Evolutionary conservation across 2,888 invertebrate genomes (phyloP).

Genomic region (Herminia tarsipennalis): DNA sequence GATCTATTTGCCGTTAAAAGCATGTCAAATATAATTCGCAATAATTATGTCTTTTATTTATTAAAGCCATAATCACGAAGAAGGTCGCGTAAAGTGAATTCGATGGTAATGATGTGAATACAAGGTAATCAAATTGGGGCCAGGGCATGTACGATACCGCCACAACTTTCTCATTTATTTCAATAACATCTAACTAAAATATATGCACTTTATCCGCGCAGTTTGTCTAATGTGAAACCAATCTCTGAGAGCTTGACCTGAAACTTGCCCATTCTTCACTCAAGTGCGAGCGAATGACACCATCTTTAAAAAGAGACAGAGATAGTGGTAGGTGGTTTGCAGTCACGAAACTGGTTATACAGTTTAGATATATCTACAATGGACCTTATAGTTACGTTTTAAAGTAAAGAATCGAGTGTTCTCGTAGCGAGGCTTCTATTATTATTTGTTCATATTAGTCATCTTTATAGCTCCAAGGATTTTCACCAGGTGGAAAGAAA

Average conservation of each 20-base stretch:
- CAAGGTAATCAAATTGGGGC: too few species aligned
- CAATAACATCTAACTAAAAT: slow-evolving; percentile 3
- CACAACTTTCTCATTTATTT: too few species aligned
- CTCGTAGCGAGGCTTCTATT: slow-evolving; percentile 45
- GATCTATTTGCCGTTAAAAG: too few species aligned
- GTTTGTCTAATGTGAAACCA: slow-evolving; percentile 33
- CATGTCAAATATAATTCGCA: too few species aligned
- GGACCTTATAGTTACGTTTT: slow-evolving; percentile 43
- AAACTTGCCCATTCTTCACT: slow-evolving; percentile 60
- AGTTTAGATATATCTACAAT: slow-evolving; percentile 46
- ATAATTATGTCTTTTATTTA: too few species aligned
- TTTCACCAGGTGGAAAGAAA: slow-evolving; percentile 40
- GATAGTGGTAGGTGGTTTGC: slow-evolving; percentile 56
- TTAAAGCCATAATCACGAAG: too few species aligned
- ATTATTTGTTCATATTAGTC: slow-evolving; percentile 62
- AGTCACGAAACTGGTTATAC: slow-evolving; percentile 73
- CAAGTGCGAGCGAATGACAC: slow-evolving; percentile 51
- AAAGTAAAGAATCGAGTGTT: slow-evolving; percentile 48
- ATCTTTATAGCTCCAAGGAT: slow-evolving; percentile 46
- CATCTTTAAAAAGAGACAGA: slow-evolving; percentile 41
- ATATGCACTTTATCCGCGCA: slow-evolving; percentile 19
- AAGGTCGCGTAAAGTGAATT: too few species aligned
- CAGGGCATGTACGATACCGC: too few species aligned
- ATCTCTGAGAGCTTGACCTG: slow-evolving; percentile 64
- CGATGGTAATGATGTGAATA: too few species aligned